Evolutionary conservation across 1,140 invertebrate genomes (phyloP), one percentile per base, ranked within the genome.

Genomic region (Cylas formicarius): DNA sequence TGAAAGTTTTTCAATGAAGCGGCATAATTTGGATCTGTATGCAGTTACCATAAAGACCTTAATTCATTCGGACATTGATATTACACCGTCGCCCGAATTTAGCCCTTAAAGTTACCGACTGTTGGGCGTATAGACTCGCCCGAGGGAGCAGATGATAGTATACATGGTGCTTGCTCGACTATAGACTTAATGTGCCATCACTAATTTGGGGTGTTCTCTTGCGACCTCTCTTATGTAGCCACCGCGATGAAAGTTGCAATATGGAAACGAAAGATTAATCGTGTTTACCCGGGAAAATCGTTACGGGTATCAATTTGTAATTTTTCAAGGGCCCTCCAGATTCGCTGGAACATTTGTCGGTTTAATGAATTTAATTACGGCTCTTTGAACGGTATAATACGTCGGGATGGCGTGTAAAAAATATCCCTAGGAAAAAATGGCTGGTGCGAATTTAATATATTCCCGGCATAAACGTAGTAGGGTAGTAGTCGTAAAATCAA

Each of bases 121-220:
- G 36, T 28, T n/a, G 19, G 20, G 35, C 16, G 8, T 20, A 32
- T 43, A 33, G 32, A 9, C 22, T 8, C 11, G 16, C 14, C 26
- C 21, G 4, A 37, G 26, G 21, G 3, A 50, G 57, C 61, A 63
- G 61, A 63, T 63, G 61, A 63, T 61, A 44, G 46, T 54, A n/a
- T n/a, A 45, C 39, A 59, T 57, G 57, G 57, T 58, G 57, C 59
- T 60, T 61, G 61, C 55, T 50, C 60, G 55, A 56, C 57, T 58
- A 61, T 61, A 48, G 59, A 53, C 46, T 61, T 60, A 63, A 63
- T 63, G 61, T 63, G 55, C 50, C 59, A 60, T 61, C 53, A 63
- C 61, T 63, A 63, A 63, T 63, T 56, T 57, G 61, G 61, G 61
- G 57, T 58, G 52, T 47, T 44, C 48, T 45, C 38, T 44, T 46